These are phyloP conservation scores for Cynocephalus volans DNA, from an alignment of 2,113 vertebrate genomes.

Conservation along the genomic window DNA sequence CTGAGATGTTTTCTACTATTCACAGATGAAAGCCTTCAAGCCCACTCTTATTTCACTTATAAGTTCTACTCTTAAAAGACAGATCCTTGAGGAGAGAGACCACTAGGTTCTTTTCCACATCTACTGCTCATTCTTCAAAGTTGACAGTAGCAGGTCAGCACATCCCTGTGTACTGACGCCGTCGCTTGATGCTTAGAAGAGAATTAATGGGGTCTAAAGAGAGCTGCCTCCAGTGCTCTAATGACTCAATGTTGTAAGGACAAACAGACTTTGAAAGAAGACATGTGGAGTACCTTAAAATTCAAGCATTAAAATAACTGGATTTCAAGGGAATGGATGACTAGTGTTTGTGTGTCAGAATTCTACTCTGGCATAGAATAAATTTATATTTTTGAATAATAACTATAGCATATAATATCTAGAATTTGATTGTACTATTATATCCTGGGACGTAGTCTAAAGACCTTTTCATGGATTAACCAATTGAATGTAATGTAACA, in stretches of 20 bases:
- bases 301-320: neutral
- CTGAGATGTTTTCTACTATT: neutral
- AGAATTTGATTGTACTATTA: neutral
- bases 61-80: neutral
- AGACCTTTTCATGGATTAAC: neutral
- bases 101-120: neutral
- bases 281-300: neutral
- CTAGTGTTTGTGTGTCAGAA: neutral
- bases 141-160: neutral
- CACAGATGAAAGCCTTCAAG: constrained; percentile 16
- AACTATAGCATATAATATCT: neutral
- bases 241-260: neutral
- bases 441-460: neutral
- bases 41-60: neutral
- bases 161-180: neutral
- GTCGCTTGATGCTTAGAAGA: neutral
- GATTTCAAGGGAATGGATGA: neutral
- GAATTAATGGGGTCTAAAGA: constrained; percentile 50
- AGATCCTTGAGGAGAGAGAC: neutral
- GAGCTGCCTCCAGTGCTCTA: neutral
- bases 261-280: constrained; percentile 34
- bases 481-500: neutral
- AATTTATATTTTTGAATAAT: neutral
- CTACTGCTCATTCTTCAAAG: neutral
- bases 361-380: neutral